Evolutionary conservation across 1,140 invertebrate genomes (phyloP).

Genomic region (Pogonus chalceus): DNA sequence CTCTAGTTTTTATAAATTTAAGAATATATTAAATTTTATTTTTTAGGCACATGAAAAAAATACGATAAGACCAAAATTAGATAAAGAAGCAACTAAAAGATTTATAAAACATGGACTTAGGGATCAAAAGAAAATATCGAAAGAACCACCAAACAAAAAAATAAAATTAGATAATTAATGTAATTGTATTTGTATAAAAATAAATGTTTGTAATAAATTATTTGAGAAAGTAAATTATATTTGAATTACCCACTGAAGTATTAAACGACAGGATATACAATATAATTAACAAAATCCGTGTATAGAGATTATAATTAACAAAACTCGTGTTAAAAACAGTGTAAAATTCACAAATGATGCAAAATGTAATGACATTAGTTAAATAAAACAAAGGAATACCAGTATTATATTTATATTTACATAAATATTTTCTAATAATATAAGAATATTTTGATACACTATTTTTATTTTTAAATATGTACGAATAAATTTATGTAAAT

Average conservation of each 20-base stretch:
- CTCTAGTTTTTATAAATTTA: too few species aligned
- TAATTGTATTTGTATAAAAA: conserved; percentile 4
- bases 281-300: background rate
- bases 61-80: conserved; percentile 42
- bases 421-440: too few species aligned
- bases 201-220: background rate
- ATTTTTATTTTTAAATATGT: background rate
- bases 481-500: background rate
- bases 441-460: too few species aligned
- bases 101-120: conserved; percentile 46
- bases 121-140: conserved; percentile 10
- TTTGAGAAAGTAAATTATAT: background rate
- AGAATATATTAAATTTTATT: conserved; percentile 7
- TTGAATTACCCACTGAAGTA: conserved; percentile 6
- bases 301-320: conserved; percentile 9
- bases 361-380: too few species aligned
- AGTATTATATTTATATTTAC: too few species aligned
- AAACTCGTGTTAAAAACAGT: background rate
- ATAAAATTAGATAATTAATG: conserved; percentile 18
- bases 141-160: conserved; percentile 20
- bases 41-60: conserved; percentile 38
- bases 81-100: conserved; percentile 43
- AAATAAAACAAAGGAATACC: too few species aligned
- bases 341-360: background rate
- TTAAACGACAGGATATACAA: conserved; percentile 14